Base-by-base conservation (phyloP, 2,797 vertebrate species). In the Peromyscus eremicus region DNA sequence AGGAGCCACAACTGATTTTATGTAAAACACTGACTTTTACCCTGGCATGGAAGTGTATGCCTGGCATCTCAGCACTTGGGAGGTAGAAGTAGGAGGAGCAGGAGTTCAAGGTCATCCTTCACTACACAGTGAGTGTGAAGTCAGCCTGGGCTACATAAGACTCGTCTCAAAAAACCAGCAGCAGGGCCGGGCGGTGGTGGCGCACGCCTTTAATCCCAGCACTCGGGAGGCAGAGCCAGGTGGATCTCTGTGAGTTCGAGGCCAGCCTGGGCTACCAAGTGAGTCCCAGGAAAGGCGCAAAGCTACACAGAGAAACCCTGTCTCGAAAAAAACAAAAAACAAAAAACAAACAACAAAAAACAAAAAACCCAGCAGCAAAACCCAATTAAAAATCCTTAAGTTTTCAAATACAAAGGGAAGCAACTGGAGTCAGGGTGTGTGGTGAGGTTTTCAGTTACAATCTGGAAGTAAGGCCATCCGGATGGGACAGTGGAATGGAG, bases 341-440 rank as follows among this genome's bases (percentile, higher is more conserved):
- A n/a, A n/a, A n/a, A n/a, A n/a, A n/a, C n/a, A n/a, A n/a, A n/a
- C n/a, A n/a, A n/a, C n/a, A n/a, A n/a, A n/a, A n/a, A n/a, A n/a
- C n/a, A n/a, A 29, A 52, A 68, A 85, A 12, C 32, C 40, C 17
- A 49, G n/a, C 8, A 57, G 29, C 46, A 57, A 73, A 73, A 12
- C n/a, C 64, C 89, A 94, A 95, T 96, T 66, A 21, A 46, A 32
- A 43, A 81, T 52, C 55, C 83, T 27, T 32, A 70, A 25, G 34
- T 88, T 93, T 40, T 71, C 87, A 73, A 76, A 77, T 57, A 64
- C 17, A 62, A 25, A 79, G 83, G 85, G 57, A 95, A 46, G 57
- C 52, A n/a, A 34, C 23, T 75, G n/a, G 57, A 86, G 43, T 94
- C 14, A 77, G 60, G 75, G 43, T 4, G 3, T 37, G 71, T 52